phyloP scores from a whole-genome alignment of 2,797 vertebrate genomes.

The Oreonectes daqikongensis region DNA sequence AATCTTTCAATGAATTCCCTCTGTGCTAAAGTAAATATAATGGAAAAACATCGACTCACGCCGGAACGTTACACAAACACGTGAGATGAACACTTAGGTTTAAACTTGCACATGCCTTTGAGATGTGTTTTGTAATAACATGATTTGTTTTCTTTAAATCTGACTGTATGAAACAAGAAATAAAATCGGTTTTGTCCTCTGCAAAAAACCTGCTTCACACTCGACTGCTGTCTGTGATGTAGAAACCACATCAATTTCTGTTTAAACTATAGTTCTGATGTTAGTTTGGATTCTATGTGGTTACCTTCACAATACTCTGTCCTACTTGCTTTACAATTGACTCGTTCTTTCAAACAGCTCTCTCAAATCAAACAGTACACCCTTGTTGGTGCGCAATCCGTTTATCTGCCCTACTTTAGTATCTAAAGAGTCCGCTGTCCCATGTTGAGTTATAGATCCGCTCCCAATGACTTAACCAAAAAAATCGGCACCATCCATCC shows the following conservation, averaged over 20 bases:
- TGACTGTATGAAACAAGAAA: not conserved
- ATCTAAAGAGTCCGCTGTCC: not conserved
- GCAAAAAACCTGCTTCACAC: not conserved
- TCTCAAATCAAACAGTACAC: not conserved
- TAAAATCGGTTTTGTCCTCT: not conserved
- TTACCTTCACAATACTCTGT: not conserved
- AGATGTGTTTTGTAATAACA: too few relatives aligned
- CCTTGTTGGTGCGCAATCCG: not conserved
- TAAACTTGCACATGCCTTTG: too few relatives aligned
- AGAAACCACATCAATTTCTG: not conserved
- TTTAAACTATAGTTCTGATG: not conserved
- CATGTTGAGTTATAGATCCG: too few relatives aligned
- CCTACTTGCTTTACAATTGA: conserved; percentile 4
- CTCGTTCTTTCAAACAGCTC: conserved; percentile 5
- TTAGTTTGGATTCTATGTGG: not conserved
- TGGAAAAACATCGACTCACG: too few relatives aligned
- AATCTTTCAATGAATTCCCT: not conserved
- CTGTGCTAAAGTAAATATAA: not conserved
- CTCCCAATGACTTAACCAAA: too few relatives aligned
- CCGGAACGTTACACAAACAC: too few relatives aligned
- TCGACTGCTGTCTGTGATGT: not conserved
- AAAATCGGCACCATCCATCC: too few relatives aligned
- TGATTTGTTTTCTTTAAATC: too few relatives aligned
- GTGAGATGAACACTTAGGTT: too few relatives aligned
- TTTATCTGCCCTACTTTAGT: not conserved